Percentiles rank a stretch among this genome's conserved stretches.
These are phyloP conservation scores for Nannobrachium achirus DNA, from an alignment of 2,113 vertebrate species.

Conservation along the genomic window DNA sequence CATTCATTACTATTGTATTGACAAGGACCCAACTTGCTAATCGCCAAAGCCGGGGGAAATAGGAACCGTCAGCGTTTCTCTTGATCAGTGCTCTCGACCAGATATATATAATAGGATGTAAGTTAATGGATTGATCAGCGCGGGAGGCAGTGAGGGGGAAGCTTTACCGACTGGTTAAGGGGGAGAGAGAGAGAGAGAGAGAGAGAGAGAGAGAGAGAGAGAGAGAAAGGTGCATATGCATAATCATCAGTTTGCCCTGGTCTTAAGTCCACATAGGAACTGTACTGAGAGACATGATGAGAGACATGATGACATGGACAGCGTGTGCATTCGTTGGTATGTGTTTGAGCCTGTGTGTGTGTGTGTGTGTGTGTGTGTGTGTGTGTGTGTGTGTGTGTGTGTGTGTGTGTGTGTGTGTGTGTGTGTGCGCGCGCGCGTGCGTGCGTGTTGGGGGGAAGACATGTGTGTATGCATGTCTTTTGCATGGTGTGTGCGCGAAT, in stretches of 20 bases:
- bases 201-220: not conserved
- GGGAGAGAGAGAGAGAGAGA: not conserved
- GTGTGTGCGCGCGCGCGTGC: not conserved
- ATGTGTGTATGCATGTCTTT: too few species aligned
- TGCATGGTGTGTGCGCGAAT: too few species aligned
- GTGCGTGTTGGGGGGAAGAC: too few species aligned
- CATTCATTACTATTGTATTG: conserved; percentile 83
- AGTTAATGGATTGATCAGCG: conserved; percentile 74
- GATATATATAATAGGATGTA: conserved; percentile 75
- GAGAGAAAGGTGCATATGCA: conserved; percentile 62
- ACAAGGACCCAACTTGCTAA: conserved; percentile 80
- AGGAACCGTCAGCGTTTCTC: conserved; percentile 76
- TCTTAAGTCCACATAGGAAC: conserved; percentile 64
- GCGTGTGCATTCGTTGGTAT: not conserved
- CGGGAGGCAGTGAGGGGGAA: conserved; percentile 53
- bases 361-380: not conserved
- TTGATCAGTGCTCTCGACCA: conserved; percentile 70
- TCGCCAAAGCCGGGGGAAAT: conserved; percentile 78
- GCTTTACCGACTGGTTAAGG: conserved; percentile 54
- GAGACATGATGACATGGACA: conserved; percentile 56
- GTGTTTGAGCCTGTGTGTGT: conserved; percentile 9
- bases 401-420: not conserved
- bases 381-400: not conserved
- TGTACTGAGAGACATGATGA: conserved; percentile 43
- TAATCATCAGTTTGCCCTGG: conserved; percentile 74